Conservation (phyloP, 2,888 invertebrate species). For the Acanthoscelides obtectus region DNA sequence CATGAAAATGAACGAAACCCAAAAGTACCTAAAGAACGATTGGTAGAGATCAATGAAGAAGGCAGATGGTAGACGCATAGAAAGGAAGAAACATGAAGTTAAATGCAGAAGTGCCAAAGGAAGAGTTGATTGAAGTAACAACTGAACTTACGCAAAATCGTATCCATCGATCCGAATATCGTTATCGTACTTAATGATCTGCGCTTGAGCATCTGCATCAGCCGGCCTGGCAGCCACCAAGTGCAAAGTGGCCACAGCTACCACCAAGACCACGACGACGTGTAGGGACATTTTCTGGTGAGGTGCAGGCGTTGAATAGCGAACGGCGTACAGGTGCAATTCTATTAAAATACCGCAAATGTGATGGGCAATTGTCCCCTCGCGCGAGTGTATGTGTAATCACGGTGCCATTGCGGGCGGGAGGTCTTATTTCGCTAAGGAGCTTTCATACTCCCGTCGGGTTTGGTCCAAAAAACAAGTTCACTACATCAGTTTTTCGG, state of each 20-base stretch:
- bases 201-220: slow-evolving; percentile 15
- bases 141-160: slow-evolving; percentile 17
- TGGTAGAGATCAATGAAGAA: too few relatives aligned
- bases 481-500: too few relatives aligned
- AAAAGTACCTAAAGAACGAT: too few relatives aligned
- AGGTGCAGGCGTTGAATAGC: neutral
- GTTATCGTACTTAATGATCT: slow-evolving; percentile 15
- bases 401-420: neutral
- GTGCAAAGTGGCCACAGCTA: slow-evolving; percentile 6
- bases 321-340: slow-evolving; percentile 14
- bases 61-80: too few relatives aligned
- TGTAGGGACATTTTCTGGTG: slow-evolving; percentile 14
- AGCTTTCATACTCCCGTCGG: neutral
- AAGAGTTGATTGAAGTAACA: neutral
- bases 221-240: slow-evolving; percentile 12
- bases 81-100: too few relatives aligned
- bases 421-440: neutral
- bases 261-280: slow-evolving; percentile 7
- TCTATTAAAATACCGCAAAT: slow-evolving; percentile 11
- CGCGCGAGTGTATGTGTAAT: neutral
- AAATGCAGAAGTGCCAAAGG: too few relatives aligned
- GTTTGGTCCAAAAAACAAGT: too few relatives aligned
- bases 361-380: neutral
- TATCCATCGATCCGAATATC: slow-evolving; percentile 20
- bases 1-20: too few relatives aligned